Percentiles rank a stretch among this genome's conserved stretches.
Evolutionary conservation across 1,140 invertebrate species (phyloP).

Genomic region (Drosophila saltans): DNA sequence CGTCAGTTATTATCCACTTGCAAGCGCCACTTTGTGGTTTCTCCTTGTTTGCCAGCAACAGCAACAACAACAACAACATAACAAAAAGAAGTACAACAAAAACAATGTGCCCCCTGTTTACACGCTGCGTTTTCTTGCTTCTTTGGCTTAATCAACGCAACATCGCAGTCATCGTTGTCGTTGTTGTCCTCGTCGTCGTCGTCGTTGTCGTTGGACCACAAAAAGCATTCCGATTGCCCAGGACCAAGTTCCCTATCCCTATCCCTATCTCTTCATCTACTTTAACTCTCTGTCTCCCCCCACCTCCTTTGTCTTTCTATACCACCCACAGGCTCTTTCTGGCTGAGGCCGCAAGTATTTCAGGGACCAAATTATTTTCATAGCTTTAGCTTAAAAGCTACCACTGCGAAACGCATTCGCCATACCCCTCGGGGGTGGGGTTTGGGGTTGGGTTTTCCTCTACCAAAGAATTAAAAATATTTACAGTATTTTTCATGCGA

Average conservation of each 20-base stretch:
- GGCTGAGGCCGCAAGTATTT: slow-evolving; percentile 68
- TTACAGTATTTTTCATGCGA: slow-evolving; percentile 73
- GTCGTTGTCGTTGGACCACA: slow-evolving; percentile 55
- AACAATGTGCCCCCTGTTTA: slow-evolving; percentile 65
- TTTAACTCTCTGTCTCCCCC: not conserved
- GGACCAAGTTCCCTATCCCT: slow-evolving; percentile 17
- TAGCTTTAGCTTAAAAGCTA: slow-evolving; percentile 81
- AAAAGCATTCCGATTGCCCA: slow-evolving; percentile 79
- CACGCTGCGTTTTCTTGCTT: slow-evolving; percentile 41
- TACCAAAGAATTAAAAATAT: slow-evolving; percentile 81
- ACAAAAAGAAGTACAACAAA: slow-evolving; percentile 37
- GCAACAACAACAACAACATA: not conserved
- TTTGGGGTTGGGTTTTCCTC: slow-evolving; percentile 10
- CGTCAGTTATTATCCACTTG: slow-evolving; percentile 78
- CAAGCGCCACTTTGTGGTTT: slow-evolving; percentile 60
- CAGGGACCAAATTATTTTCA: slow-evolving; percentile 80
- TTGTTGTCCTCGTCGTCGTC: slow-evolving; percentile 28
- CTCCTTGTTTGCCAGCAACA: not conserved
- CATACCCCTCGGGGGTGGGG: slow-evolving; percentile 52
- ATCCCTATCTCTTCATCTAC: not conserved
- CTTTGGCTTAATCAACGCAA: slow-evolving; percentile 69
- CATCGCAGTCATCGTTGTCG: slow-evolving; percentile 17
- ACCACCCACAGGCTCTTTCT: slow-evolving; percentile 15
- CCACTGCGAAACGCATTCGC: slow-evolving; percentile 62
- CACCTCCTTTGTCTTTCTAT: not conserved